Percentiles rank a stretch among this genome's conserved stretches.
Evolutionary conservation across 2,797 vertebrate genomes (phyloP).

Genomic region (Cryptoblepharus egeriae): DNA sequence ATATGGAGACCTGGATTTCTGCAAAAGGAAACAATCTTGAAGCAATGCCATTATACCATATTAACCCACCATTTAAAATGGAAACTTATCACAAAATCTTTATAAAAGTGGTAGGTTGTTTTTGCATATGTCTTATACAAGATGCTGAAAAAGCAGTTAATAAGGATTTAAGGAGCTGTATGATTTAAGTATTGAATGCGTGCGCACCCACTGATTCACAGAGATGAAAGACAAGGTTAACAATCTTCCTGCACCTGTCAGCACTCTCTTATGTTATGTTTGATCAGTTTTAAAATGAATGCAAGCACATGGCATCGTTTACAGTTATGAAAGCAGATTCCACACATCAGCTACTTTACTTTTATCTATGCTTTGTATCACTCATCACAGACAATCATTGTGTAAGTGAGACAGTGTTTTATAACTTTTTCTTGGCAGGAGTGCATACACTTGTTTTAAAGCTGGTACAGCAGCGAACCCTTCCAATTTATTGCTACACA

Average conservation of each 20-base stretch:
- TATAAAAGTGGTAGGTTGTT: slow-evolving; percentile 7
- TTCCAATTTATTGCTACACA: slow-evolving; percentile 35
- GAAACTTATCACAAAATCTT: neutral
- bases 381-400: slow-evolving; percentile 45
- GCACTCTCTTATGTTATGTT: slow-evolving; percentile 67
- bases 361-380: slow-evolving; percentile 64
- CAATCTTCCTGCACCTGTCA: slow-evolving; percentile 66
- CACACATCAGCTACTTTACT: slow-evolving; percentile 61
- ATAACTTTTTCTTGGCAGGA: slow-evolving; percentile 49
- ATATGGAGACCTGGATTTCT: neutral
- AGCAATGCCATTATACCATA: neutral
- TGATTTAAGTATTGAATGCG: slow-evolving; percentile 51
- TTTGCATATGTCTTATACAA: slow-evolving; percentile 49
- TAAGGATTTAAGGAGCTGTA: slow-evolving; percentile 53
- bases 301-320: slow-evolving; percentile 69
- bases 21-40: neutral
- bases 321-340: slow-evolving; percentile 67
- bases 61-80: neutral
- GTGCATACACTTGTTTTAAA: slow-evolving; percentile 28
- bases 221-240: slow-evolving; percentile 70
- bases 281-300: slow-evolving; percentile 70
- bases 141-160: slow-evolving; percentile 63
- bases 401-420: slow-evolving; percentile 49
- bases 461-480: slow-evolving; percentile 31
- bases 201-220: slow-evolving; percentile 14